Evolutionary conservation across 1,140 invertebrate genomes (phyloP).

Genomic region (Dermatophagoides farinae): DNA sequence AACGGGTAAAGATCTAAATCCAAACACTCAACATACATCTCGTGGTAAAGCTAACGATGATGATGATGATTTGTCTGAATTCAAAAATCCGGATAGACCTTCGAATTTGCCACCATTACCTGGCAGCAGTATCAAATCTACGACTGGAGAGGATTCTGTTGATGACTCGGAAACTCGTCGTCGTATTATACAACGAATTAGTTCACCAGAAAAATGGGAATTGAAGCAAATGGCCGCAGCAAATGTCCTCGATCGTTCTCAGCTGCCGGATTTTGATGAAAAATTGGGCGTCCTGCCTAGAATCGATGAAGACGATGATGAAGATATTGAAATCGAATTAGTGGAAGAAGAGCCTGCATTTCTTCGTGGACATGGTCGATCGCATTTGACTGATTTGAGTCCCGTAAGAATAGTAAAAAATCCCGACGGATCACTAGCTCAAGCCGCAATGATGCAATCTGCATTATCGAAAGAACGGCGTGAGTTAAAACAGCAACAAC

Average conservation of each 20-base stretch:
- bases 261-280: slow-evolving; percentile 75
- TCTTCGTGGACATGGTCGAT: slow-evolving; percentile 61
- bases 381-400: slow-evolving; percentile 63
- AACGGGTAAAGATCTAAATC: slow-evolving; percentile 83
- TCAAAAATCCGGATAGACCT: slow-evolving; percentile 64
- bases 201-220: slow-evolving; percentile 73
- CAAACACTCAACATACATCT: slow-evolving; percentile 30
- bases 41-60: slow-evolving; percentile 21
- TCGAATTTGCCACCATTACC: slow-evolving; percentile 21
- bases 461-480: slow-evolving; percentile 88
- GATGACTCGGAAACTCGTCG: slow-evolving; percentile 55
- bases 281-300: slow-evolving; percentile 57
- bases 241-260: slow-evolving; percentile 58
- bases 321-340: slow-evolving; percentile 96
- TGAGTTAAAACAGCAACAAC: slow-evolving; percentile 72
- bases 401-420: slow-evolving; percentile 96
- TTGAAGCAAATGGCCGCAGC: slow-evolving; percentile 58
- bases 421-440: slow-evolving; percentile 90
- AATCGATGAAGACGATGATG: slow-evolving; percentile 73
- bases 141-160: slow-evolving; percentile 31
- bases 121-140: slow-evolving; percentile 8
- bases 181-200: slow-evolving; percentile 59
- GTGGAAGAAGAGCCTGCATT: slow-evolving; percentile 97
- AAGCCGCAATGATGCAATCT: slow-evolving; percentile 97
- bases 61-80: slow-evolving; percentile 43